These are phyloP conservation scores for Sphaeridia pumilis DNA, from an alignment of 2,888 invertebrate genomes.

Conservation along the genomic window DNA sequence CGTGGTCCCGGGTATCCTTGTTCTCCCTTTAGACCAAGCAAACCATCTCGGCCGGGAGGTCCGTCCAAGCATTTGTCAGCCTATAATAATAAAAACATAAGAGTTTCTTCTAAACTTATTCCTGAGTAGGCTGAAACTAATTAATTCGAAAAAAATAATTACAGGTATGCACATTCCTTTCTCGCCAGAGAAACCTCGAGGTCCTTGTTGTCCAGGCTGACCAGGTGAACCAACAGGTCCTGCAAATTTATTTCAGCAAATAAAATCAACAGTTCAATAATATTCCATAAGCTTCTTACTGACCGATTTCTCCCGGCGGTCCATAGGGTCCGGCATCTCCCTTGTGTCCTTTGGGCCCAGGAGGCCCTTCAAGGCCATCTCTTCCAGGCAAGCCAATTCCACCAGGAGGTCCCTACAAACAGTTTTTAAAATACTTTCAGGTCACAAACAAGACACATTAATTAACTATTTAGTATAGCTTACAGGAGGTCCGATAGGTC, in stretches of 20 bases:
- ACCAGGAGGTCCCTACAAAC: constrained; percentile 41
- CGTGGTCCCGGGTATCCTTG: too few relatives aligned
- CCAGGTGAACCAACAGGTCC: constrained; percentile 56
- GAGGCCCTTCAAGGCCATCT: constrained; percentile 57
- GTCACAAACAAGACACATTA: neutral
- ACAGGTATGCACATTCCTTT: constrained; percentile 63
- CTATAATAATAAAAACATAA: too few relatives aligned
- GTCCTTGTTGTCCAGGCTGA: constrained; percentile 49
- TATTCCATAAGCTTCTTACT: too few relatives aligned
- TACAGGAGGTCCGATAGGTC: constrained; percentile 39
- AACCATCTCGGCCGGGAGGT: constrained; percentile 54
- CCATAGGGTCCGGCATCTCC: constrained; percentile 56
- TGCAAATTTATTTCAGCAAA: too few relatives aligned
- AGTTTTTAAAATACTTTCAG: neutral
- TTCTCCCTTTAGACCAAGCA: too few relatives aligned
- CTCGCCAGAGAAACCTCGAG: constrained; percentile 58
- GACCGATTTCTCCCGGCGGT: constrained; percentile 52
- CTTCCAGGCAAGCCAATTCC: constrained; percentile 57
- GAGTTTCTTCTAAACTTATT: too few relatives aligned
- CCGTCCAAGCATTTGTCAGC: constrained; percentile 69
- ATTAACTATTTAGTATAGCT: neutral
- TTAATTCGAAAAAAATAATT: too few relatives aligned
- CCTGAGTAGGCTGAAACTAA: too few relatives aligned
- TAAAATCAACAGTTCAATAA: too few relatives aligned
- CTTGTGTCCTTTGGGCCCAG: constrained; percentile 61